A percentile compares a stretch with the other conserved stretches of the same genome.
Evolutionary conservation across 2,797 vertebrate genomes (phyloP).

Genomic region (Notolepis coatsorum): DNA sequence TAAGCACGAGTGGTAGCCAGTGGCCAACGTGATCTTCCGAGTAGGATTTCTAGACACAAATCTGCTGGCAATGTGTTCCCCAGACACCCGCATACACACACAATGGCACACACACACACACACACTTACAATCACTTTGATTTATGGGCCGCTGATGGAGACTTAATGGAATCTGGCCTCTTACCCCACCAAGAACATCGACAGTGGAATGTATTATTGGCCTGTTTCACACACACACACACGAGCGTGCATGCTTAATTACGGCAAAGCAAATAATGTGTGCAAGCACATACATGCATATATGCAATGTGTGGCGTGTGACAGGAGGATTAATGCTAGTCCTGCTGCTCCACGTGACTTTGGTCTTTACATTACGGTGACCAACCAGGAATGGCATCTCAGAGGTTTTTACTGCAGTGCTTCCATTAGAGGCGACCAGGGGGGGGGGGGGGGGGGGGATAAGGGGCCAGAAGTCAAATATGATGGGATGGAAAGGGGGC

Average conservation of each 20-base stretch:
- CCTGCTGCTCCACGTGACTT: slow-evolving; percentile 44
- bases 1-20: too few species aligned
- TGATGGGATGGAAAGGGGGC: slow-evolving; percentile 26
- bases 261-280: too few species aligned
- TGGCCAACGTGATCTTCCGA: too few species aligned
- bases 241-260: slow-evolving; percentile 9
- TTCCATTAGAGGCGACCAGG: slow-evolving; percentile 61
- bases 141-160: slow-evolving; percentile 72
- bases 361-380: slow-evolving; percentile 47
- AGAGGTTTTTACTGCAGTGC: slow-evolving; percentile 51
- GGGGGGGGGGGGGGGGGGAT: slow-evolving; percentile 32
- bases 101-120: slow-evolving; percentile 34
- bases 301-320: background rate
- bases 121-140: slow-evolving; percentile 64
- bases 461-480: slow-evolving; percentile 46
- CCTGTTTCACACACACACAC: slow-evolving; percentile 23
- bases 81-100: slow-evolving; percentile 12
- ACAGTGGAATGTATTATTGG: slow-evolving; percentile 65
- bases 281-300: background rate
- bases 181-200: slow-evolving; percentile 59
- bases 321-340: slow-evolving; percentile 61
- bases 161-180: slow-evolving; percentile 75
- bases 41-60: too few species aligned
- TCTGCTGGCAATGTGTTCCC: too few species aligned
- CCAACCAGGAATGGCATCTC: slow-evolving; percentile 57